Percentiles rank a stretch among this genome's conserved stretches.
phyloP scores from a whole-genome alignment of 2,888 invertebrate species.

The Bellardia bayeri region DNA sequence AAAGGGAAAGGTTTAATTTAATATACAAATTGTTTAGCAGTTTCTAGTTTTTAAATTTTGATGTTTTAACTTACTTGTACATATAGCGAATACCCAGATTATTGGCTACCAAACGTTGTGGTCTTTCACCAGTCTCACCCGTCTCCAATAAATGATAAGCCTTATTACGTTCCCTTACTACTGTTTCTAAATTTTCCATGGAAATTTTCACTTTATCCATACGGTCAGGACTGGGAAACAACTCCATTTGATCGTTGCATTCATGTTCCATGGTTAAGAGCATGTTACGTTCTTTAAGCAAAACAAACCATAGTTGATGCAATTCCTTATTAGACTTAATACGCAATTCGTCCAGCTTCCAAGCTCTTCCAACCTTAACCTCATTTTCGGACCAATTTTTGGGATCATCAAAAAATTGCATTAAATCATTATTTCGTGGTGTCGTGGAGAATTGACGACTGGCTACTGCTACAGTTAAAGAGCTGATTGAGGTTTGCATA shows the following conservation, averaged over 20 bases:
- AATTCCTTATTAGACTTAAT: slow-evolving; percentile 97
- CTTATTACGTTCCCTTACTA: slow-evolving; percentile 95
- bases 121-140: slow-evolving; percentile 92
- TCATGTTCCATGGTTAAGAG: slow-evolving; percentile 97
- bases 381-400: slow-evolving; percentile 92
- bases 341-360: slow-evolving; percentile 95
- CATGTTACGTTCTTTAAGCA: slow-evolving; percentile 99
- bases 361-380: slow-evolving; percentile 93
- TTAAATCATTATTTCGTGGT: slow-evolving; percentile 83
- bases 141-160: slow-evolving; percentile 96
- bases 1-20: not conserved
- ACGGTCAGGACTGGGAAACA: slow-evolving; percentile 96
- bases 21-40: not conserved
- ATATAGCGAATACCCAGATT: slow-evolving; percentile 87
- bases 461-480: not conserved
- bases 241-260: slow-evolving; percentile 87
- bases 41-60: not conserved
- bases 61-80: slow-evolving; percentile 83
- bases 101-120: slow-evolving; percentile 86
- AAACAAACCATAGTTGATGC: slow-evolving; percentile 96
- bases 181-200: slow-evolving; percentile 96
- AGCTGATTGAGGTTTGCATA: not conserved
- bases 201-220: slow-evolving; percentile 97
- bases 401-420: slow-evolving; percentile 95
- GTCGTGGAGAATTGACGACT: slow-evolving; percentile 65